Base-by-base conservation (phyloP, 1,140 invertebrate genomes). In the Drosophila bipectinata region DNA sequence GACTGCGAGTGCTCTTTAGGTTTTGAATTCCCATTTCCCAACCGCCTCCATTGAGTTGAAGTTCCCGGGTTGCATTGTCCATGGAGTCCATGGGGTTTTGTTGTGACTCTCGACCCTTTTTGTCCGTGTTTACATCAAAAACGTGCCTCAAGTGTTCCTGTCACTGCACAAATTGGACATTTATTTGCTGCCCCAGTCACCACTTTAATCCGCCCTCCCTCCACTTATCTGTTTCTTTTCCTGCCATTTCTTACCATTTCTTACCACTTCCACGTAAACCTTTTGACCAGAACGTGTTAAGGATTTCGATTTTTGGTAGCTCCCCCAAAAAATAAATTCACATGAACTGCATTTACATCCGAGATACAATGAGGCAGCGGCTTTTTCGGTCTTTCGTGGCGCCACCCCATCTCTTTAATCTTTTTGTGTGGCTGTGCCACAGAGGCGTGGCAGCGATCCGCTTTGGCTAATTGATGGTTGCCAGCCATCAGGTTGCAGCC, bases 141-240 rank as follows among this genome's bases (percentile, higher is more conserved):
- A 85, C 82, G 82, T 85, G 82, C 82, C 83, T 81, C 82, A 87
- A 85, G 83, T 85, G 82, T 87, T 85, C 78, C 82, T 85, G 82
- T 87, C 82, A 85, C 74, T 72, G 78, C 78, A 87, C 82, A 87
- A 85, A 87, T 87, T 85, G 83, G 82, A 85, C 82, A 85, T 87
- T 85, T 87, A 85, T 85, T 87, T 87, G 82, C 61, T 83, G 81
- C 68, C 61, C 53, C 44, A 79, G 61, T 56, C 72, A 56, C 66
- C 63, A 69, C 66, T 68, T 56, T 69, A 10, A 15, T 55, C 59
- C 49, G 37, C 49, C 18, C 26, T 18, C 64, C 51, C 34, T 51
- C 59, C 26, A 45, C 18, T 14, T 34, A 4, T 4, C 30, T 2
- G 2, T 12, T 26, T 24, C 24, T 30, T 14, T 3, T 3, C n/a